Base-by-base conservation (phyloP, 2,113 vertebrate species). In the Neofelis nebulosa region DNA sequence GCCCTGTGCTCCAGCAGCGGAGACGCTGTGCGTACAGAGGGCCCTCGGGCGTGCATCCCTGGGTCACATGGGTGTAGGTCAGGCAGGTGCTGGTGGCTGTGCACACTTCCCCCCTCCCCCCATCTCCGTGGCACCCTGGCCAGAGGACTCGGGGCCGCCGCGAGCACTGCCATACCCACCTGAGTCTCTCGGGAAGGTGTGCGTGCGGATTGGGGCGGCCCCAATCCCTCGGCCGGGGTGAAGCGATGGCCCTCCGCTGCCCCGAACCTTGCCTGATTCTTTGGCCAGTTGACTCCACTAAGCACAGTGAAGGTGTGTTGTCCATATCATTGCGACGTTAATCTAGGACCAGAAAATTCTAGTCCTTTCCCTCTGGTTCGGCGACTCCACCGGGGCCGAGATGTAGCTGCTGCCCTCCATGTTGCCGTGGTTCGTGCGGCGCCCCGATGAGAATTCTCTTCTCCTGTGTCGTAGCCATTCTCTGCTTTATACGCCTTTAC, bases 401-500 rank as follows among this genome's bases (percentile, higher is more conserved):
- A 19, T 45, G 36, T 5, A 29, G 36, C 57, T 16, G 0, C 23
- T 10, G 5, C 5, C 36, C 38, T 23, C n/a, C 0, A 0, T 3
- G 21, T 29, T 12, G 11, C 55, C 2, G 0, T 3, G 36, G 48
- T 19, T 3, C 31, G 7, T 0, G 6, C 41, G 2, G 2, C 0
- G 0, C 69, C 12, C 7, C 0, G 0, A 5, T 15, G 5, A 41
- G 36, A 3, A 5, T 16, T 13, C 3, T 33, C 18, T 61, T n/a
- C 5, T 41, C 36, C 50, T 5, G 66, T 31, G 33, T 19, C 2
- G 2, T 18, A 0, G 31, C 81, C 18, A 2, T 4, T 2, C 7
- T 8, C 57, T 55, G 38, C 23, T 57, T 55, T 31, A 2, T 10
- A 8, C 2, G 14, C 19, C 0, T 71, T 27, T 29, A 10, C 73